phyloP scores from a whole-genome alignment of 2,113 vertebrate species.

The Toxotes chatareus region DNA sequence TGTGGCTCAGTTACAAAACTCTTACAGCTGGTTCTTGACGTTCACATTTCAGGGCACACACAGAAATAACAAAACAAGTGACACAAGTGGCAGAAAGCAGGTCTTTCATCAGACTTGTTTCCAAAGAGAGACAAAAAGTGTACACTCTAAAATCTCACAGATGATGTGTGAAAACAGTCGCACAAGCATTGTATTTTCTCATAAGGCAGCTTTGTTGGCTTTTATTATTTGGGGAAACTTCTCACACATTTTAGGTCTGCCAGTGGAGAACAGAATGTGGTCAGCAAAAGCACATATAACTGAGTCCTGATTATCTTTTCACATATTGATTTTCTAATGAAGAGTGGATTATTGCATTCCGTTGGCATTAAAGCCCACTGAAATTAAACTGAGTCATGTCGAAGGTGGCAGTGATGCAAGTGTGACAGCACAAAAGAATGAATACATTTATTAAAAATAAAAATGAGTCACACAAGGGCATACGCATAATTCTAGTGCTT shows the following conservation, averaged over 20 bases:
- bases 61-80: conserved; percentile 16
- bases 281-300: neutral
- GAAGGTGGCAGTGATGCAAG: conserved; percentile 26
- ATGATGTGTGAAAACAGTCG: neutral
- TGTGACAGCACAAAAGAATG: neutral
- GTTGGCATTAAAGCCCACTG: neutral
- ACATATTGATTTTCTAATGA: neutral
- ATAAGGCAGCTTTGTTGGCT: neutral
- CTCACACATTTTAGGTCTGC: neutral
- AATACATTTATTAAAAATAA: neutral
- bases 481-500: neutral
- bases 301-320: conserved; percentile 10
- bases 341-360: neutral
- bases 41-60: conserved; percentile 18
- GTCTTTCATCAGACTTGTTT: conserved; percentile 37
- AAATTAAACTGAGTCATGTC: conserved; percentile 28
- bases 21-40: conserved; percentile 31
- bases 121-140: neutral
- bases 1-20: neutral
- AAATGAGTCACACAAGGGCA: neutral
- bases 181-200: conserved; percentile 3
- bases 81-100: neutral
- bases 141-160: neutral
- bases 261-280: neutral
- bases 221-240: conserved; percentile 5